Conservation (phyloP, 2,888 invertebrate species). For the Ophion ellenae region DNA sequence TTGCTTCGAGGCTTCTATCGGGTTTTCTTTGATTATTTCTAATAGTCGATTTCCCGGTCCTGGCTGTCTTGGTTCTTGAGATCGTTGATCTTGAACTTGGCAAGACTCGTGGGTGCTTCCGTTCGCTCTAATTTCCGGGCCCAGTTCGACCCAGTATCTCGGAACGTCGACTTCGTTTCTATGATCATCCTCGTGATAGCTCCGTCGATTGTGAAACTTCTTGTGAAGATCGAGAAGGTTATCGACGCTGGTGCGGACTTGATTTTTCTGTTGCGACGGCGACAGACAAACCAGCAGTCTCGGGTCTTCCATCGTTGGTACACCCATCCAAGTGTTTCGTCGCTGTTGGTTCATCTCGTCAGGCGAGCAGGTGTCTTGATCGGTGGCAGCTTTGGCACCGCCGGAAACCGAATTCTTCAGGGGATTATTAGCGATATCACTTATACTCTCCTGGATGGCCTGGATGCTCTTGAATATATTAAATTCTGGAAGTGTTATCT, state of each 20-base stretch:
- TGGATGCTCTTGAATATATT: slow-evolving; percentile 74
- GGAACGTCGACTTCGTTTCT: slow-evolving; percentile 71
- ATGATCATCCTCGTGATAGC: slow-evolving; percentile 84
- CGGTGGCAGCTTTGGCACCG: background rate
- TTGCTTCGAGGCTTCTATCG: slow-evolving; percentile 54
- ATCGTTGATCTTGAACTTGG: slow-evolving; percentile 22
- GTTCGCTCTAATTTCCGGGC: slow-evolving; percentile 47
- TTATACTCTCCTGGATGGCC: slow-evolving; percentile 64
- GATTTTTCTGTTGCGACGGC: slow-evolving; percentile 88
- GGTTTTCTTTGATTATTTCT: slow-evolving; percentile 79
- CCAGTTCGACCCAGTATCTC: slow-evolving; percentile 71
- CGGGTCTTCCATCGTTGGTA: slow-evolving; percentile 87
- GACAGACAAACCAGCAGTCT: slow-evolving; percentile 89
- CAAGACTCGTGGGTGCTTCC: slow-evolving; percentile 21
- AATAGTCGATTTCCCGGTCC: slow-evolving; percentile 72
- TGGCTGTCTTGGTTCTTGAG: slow-evolving; percentile 18
- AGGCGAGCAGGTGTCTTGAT: slow-evolving; percentile 20
- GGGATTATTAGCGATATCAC: slow-evolving; percentile 15
- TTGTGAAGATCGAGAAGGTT: slow-evolving; percentile 89
- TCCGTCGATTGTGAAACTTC: slow-evolving; percentile 88
- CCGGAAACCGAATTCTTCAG: background rate
- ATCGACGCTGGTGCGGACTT: slow-evolving; percentile 86
- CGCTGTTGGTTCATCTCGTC: slow-evolving; percentile 70
- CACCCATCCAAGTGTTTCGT: slow-evolving; percentile 85
- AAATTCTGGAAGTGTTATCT: slow-evolving; percentile 74